Evolutionary conservation across 2,888 invertebrate genomes (phyloP).

Genomic region (Nemotelus pantherinus): DNA sequence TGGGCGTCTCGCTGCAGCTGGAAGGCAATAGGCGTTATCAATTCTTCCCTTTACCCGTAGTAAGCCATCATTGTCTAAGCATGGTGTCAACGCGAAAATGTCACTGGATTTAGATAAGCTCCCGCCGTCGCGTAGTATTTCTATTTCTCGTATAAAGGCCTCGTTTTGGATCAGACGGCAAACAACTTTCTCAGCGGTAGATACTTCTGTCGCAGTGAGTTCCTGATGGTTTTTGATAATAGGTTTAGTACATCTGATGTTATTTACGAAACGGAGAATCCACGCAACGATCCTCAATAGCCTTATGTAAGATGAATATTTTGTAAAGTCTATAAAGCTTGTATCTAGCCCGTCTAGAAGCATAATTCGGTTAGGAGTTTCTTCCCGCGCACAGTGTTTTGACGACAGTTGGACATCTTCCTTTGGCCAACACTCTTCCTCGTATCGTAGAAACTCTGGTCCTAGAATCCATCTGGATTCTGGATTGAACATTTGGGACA

Average conservation of each 20-base stretch:
- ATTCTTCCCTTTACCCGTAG: conserved; percentile 6
- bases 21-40: conserved; percentile 1
- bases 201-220: neutral
- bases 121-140: neutral
- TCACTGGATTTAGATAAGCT: neutral
- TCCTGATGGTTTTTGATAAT: neutral
- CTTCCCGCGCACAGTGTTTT: no score
- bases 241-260: no score
- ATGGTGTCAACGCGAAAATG: conserved; percentile 1
- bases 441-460: conserved; percentile 5
- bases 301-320: conserved; percentile 15
- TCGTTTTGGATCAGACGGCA: neutral
- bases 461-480: neutral
- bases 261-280: conserved; percentile 4
- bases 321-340: conserved; percentile 6
- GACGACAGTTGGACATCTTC: conserved; percentile 35
- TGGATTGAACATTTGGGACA: neutral
- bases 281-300: conserved; percentile 29
- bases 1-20: conserved; percentile 19
- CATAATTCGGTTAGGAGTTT: neutral
- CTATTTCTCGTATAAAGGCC: neutral
- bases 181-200: conserved; percentile 1
- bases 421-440: neutral
- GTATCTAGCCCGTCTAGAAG: neutral
- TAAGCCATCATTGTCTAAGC: neutral